Evolutionary conservation across 2,797 vertebrate genomes (phyloP).

Genomic region (Stomatorhinus walkeri): DNA sequence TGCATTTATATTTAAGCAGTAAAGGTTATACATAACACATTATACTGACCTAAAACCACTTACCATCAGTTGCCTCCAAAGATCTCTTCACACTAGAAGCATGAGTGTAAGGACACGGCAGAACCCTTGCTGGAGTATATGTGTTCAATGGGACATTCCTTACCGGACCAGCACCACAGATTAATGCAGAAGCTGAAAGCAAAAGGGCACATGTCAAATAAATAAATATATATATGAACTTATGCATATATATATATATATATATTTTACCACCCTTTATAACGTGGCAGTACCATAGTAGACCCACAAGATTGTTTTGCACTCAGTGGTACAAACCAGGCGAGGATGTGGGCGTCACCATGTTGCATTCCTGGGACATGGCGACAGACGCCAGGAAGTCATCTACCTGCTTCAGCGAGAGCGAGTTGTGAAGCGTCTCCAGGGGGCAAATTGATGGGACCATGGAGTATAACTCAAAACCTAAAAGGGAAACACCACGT

Average conservation of each 20-base stretch:
- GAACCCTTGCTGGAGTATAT: slow-evolving; percentile 72
- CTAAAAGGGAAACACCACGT: slow-evolving; percentile 48
- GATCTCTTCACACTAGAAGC: slow-evolving; percentile 42
- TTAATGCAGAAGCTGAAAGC: slow-evolving; percentile 40
- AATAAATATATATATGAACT: no score
- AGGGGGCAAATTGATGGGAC: slow-evolving; percentile 83
- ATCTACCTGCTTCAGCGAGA: slow-evolving; percentile 82
- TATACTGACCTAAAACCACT: background rate
- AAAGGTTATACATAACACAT: background rate
- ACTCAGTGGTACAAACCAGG: slow-evolving; percentile 34
- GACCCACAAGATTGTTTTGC: background rate
- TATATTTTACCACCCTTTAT: background rate
- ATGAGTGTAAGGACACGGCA: slow-evolving; percentile 63
- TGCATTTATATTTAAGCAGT: background rate
- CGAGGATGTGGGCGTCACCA: slow-evolving; percentile 51
- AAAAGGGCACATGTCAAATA: background rate
- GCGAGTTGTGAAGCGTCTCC: slow-evolving; percentile 82
- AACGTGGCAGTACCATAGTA: background rate
- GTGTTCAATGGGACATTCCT: slow-evolving; percentile 74
- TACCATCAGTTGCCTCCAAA: slow-evolving; percentile 33
- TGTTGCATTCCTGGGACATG: slow-evolving; percentile 57
- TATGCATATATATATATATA: background rate
- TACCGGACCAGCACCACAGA: slow-evolving; percentile 49
- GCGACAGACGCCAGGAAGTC: slow-evolving; percentile 77
- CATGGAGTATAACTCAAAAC: slow-evolving; percentile 86